phyloP scores from a whole-genome alignment of 92 coral and sea anemone species.

The Epizoanthus scotinus region DNA sequence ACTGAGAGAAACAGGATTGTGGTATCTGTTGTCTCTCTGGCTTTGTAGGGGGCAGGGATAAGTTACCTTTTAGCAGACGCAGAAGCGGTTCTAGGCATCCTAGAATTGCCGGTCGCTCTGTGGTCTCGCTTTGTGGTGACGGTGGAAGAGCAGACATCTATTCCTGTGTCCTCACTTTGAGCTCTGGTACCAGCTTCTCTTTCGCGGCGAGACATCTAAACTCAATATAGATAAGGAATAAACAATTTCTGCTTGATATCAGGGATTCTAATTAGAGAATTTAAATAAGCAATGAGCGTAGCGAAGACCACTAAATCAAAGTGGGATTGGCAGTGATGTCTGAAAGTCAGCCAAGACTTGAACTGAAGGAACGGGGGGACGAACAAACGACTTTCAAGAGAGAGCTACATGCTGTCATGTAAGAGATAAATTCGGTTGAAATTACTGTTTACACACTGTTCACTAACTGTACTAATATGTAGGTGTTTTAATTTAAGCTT shows the following conservation, averaged over 20 bases:
- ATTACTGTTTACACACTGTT: conserved; percentile 18
- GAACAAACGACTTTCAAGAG: neutral
- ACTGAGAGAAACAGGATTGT: neutral
- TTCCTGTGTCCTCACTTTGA: conserved; percentile 13
- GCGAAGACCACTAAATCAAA: neutral
- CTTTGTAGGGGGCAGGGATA: neutral
- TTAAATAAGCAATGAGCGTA: conserved; percentile 9
- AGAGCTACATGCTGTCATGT: neutral
- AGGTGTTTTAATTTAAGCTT: neutral
- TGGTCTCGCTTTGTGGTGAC: conserved; percentile 35
- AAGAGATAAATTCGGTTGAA: conserved; percentile 2
- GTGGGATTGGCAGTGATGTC: neutral
- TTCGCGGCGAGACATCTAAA: conserved; percentile 34
- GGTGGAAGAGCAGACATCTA: neutral
- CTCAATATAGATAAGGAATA: neutral
- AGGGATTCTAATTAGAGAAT: neutral
- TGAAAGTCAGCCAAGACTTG: conserved; percentile 5
- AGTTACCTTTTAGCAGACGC: conserved; percentile 93
- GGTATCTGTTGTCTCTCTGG: neutral
- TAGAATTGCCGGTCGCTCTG: conserved; percentile 36
- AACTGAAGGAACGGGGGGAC: neutral
- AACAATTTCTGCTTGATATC: neutral
- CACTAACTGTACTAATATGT: neutral
- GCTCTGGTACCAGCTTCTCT: conserved; percentile 26
- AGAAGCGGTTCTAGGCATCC: conserved; percentile 78